Evolutionary conservation across 2,888 invertebrate species (phyloP).

Genomic region (Sesia apiformis): DNA sequence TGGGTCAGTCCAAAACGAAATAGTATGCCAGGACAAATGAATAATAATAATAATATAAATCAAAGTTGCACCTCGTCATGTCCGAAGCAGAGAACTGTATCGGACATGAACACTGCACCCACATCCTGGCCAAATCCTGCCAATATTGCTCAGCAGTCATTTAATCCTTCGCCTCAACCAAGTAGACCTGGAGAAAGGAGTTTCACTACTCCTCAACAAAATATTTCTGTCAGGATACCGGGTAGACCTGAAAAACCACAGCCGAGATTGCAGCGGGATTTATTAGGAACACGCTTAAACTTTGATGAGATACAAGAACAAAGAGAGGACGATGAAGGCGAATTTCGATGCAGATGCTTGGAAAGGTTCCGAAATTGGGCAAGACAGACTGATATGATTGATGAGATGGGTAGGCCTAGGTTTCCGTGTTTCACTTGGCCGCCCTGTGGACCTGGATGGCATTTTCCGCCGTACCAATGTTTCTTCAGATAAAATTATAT

Average conservation of each 20-base stretch:
- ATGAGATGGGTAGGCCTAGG: not conserved
- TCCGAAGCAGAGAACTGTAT: no score
- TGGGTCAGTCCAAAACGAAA: not conserved
- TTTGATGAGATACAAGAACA: not conserved
- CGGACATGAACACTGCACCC: no score
- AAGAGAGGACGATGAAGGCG: constrained; percentile 2
- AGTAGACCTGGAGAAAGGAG: not conserved
- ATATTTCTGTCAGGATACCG: not conserved
- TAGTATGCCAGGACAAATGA: not conserved
- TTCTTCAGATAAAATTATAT: no score
- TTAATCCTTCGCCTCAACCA: not conserved
- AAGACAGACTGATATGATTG: constrained; percentile 1
- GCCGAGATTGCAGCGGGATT: not conserved
- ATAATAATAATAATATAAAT: not conserved
- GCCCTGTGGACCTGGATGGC: no score
- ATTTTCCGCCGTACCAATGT: no score
- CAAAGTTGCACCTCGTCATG: no score
- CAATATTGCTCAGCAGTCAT: not conserved
- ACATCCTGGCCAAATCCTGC: not conserved
- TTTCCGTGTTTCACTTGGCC: no score
- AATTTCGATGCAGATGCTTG: constrained; percentile 11
- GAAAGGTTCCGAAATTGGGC: constrained; percentile 7
- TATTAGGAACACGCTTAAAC: not conserved
- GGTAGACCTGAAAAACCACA: not conserved
- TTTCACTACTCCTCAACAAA: not conserved